Conservation (phyloP, 2,113 vertebrate genomes). For the Lophius piscatorius region DNA sequence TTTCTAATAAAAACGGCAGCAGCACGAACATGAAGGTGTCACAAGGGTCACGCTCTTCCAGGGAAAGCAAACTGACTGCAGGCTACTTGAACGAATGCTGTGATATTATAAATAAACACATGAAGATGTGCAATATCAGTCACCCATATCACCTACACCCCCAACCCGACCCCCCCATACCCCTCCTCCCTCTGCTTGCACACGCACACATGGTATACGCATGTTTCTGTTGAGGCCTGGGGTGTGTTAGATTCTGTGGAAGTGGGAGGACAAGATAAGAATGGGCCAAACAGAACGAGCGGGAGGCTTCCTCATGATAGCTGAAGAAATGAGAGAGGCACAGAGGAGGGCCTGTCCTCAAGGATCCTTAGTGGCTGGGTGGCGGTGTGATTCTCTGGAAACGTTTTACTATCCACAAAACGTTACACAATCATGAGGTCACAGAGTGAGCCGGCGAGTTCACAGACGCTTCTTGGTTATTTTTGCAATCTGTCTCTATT, state of each 20-base stretch:
- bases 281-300: constrained; percentile 45
- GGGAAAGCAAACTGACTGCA: constrained; percentile 7
- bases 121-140: constrained; percentile 10
- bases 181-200: constrained; percentile 5
- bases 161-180: no score
- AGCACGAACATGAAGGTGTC: neutral
- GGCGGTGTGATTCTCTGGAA: neutral
- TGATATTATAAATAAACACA: constrained; percentile 28
- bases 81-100: neutral
- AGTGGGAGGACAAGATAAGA: constrained; percentile 58
- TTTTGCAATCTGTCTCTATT: no score
- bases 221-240: constrained; percentile 6
- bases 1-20: constrained; percentile 9
- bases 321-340: neutral
- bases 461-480: no score
- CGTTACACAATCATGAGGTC: no score
- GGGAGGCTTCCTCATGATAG: constrained; percentile 1
- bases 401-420: no score
- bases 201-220: neutral
- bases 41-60: constrained; percentile 17
- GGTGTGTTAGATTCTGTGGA: constrained; percentile 55
- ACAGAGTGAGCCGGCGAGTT: no score
- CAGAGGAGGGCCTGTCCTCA: neutral
- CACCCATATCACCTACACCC: neutral
- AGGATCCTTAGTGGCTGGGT: neutral